Evolutionary conservation across 2,113 vertebrate species (phyloP), one percentile per base, ranked within the genome.

Genomic region (Eolophus roseicapilla): DNA sequence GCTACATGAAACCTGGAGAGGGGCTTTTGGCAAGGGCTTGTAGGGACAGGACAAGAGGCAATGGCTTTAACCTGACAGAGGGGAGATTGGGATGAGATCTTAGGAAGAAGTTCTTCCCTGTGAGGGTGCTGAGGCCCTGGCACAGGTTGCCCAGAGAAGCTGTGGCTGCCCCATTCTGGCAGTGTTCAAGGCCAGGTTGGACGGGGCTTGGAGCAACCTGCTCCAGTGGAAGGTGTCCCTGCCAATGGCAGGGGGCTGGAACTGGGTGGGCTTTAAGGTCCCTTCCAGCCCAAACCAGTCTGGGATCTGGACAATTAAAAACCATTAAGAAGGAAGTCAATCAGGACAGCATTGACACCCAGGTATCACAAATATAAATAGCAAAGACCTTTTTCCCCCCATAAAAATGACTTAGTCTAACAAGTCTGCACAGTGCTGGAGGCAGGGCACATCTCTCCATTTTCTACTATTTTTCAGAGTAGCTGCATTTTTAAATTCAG

Each of bases 391-490:
- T 49, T n/a, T 57, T 49, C 18, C 15, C 47, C 33, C 11, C 37
- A 31, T 29, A 21, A 23, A 68, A 76, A 52, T 7, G 2, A 65
- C 19, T 69, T 44, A 37, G 8, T 20, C 20, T 43, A 67, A 69
- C 4, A 27, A 2, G 1, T 3, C 29, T 4, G 25, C 2, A 5
- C 1, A 10, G 12, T 24, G 24, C 25, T 60, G 73, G 47, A 68
- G 29, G 73, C 33, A 57, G 31, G 31, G 35, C 31, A 44, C 14
- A 35, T 11, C 20, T 65, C 17, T 52, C 35, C 21, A 25, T 4
- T 73, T 43, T 64, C 64, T 41, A 5, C 4, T 1, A 29, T 44
- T 63, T 84, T 71, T 37, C 23, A 4, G 55, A 82, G 29, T 4
- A 74, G 37, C 17, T 25, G 35, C 28, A 43, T 13, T 25, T 71